Percentiles rank a stretch among this genome's conserved stretches.
phyloP scores from a whole-genome alignment of 2,797 vertebrate species.

The Enteromius radiatus region DNA sequence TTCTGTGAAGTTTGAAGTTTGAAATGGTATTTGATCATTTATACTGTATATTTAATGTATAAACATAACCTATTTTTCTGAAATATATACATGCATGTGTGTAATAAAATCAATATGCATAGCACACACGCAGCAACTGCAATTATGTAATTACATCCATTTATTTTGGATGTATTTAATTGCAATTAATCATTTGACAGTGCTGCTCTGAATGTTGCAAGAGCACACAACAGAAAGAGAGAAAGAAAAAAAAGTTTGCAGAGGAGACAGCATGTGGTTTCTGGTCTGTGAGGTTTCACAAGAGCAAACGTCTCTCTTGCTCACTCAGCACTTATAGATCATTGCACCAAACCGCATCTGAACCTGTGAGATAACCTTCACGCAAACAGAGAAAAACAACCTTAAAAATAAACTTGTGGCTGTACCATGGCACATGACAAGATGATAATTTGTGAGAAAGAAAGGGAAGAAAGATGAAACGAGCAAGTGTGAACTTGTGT shows the following conservation, averaged over 20 bases:
- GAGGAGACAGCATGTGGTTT: slow-evolving; percentile 79
- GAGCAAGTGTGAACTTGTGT: slow-evolving; percentile 1
- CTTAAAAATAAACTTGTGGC: slow-evolving; percentile 65
- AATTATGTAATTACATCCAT: no score
- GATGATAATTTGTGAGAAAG: slow-evolving; percentile 39
- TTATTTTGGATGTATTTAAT: no score
- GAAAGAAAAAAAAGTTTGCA: slow-evolving; percentile 59
- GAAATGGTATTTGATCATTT: background rate
- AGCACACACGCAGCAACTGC: no score
- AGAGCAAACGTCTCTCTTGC: slow-evolving; percentile 78
- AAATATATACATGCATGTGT: no score
- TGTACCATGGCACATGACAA: slow-evolving; percentile 53
- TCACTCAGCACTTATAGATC: slow-evolving; percentile 77
- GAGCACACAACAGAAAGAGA: slow-evolving; percentile 35
- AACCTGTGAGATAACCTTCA: slow-evolving; percentile 71
- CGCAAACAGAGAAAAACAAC: slow-evolving; percentile 46
- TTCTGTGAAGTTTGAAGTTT: slow-evolving; percentile 4
- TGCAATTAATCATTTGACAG: no score
- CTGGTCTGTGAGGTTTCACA: slow-evolving; percentile 80
- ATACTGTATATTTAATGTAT: no score
- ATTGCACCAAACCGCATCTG: slow-evolving; percentile 74
- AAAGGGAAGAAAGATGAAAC: slow-evolving; percentile 24
- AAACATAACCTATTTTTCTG: no score
- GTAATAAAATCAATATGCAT: no score
- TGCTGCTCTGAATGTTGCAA: background rate